Base-by-base conservation (phyloP, 35 echinoderm and acorn worm genomes). In the Strongylocentrotus purpuratus region DNA sequence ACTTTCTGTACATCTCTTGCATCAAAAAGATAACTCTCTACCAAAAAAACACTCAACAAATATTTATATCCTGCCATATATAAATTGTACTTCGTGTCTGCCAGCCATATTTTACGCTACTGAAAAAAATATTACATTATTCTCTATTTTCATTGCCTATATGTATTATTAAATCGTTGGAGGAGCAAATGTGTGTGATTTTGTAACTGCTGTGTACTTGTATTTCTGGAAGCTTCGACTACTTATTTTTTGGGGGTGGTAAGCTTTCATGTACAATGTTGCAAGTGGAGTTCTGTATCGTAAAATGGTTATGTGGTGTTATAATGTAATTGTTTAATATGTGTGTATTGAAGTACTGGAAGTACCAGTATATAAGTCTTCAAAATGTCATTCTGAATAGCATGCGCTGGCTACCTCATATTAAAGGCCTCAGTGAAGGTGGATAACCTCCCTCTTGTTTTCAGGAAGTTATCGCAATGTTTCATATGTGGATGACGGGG, bases 31-130 rank as follows among this genome's bases (percentile, higher is more conserved):
- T 78, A 1, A 31, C 65, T 28, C 22, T n/a, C 22, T 78, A 78
- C 50, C 0, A 55, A 11, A 55, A 11, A 11, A 41, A 41, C 35
- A 41, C 52, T 59, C 9, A 59, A 59, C 50, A 59, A 59, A 11
- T 78, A 28, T 78, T 55, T 78, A n/a, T 78, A 78, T 78, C 65
- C 65, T 78, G 65, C 65, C 65, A 78, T 78, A 78, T 78, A 78
- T 78, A 7, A 28, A 78, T 78, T 25, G 65, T 78, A 78, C 65
- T 78, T 7, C 22, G 5, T 78, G 7, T 78, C 65, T 78, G 65
- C 65, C 65, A 78, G n/a, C 65, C 65, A 78, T 78, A 78, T 78
- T 78, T 22, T 78, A n/a, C n/a, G 65, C 65, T 78, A 28, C 65
- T 78, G 22, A 22, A n/a, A 22, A n/a, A 78, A 78, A 55, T 55